Evolutionary conservation across 2,888 invertebrate species (phyloP).

Genomic region (Notodromas monacha): DNA sequence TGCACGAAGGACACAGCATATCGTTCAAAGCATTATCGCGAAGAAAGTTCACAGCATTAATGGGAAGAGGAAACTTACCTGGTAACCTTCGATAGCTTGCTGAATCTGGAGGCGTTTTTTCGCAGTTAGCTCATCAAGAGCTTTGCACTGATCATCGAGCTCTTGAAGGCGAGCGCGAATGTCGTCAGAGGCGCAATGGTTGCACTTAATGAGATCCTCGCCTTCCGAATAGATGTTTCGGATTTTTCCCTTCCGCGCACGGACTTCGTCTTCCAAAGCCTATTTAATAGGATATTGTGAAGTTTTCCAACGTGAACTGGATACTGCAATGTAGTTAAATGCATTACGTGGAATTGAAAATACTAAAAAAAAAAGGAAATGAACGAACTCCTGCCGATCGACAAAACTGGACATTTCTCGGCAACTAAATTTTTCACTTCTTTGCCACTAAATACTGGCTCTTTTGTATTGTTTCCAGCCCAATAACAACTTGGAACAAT

Average conservation of each 20-base stretch:
- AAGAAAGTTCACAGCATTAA: no score
- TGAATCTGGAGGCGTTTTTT: slow-evolving; percentile 37
- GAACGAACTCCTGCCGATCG: no score
- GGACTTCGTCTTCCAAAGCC: slow-evolving; percentile 42
- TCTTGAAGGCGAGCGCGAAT: slow-evolving; percentile 44
- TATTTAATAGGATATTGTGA: slow-evolving; percentile 10
- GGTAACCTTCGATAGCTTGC: slow-evolving; percentile 68
- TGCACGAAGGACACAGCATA: no score
- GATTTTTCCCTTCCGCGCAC: slow-evolving; percentile 33
- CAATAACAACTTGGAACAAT: no score
- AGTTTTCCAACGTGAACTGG: slow-evolving; percentile 2
- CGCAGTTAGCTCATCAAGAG: slow-evolving; percentile 47
- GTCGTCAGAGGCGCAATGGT: slow-evolving; percentile 46
- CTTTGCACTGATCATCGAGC: slow-evolving; percentile 51
- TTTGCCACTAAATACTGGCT: no score
- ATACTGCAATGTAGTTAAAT: no score
- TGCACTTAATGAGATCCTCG: slow-evolving; percentile 35
- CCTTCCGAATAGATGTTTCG: slow-evolving; percentile 36
- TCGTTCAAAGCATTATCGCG: no score
- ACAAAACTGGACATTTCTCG: no score
- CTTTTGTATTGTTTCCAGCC: no score
- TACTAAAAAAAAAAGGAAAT: slow-evolving; percentile 10
- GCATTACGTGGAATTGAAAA: slow-evolving; percentile 19
- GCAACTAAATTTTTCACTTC: no score
- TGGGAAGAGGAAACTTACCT: slow-evolving; percentile 26